Evolutionary conservation across 2,888 invertebrate genomes (phyloP).

Genomic region (Gymnosoma rotundatum): DNA sequence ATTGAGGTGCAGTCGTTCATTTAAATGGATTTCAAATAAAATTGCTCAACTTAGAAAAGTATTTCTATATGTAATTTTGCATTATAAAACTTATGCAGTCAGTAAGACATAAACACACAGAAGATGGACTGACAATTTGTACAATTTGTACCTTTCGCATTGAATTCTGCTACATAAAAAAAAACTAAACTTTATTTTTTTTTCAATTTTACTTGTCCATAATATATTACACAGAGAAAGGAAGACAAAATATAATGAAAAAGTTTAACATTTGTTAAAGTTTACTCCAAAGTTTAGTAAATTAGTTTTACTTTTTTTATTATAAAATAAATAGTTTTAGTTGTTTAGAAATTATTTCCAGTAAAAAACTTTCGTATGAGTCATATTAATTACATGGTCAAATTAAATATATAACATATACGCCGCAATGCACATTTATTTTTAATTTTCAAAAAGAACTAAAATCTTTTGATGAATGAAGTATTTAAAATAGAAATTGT

Average conservation of each 20-base stretch:
- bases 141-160: slow-evolving; percentile 27
- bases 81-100: slow-evolving; percentile 51
- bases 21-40: slow-evolving; percentile 55
- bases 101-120: slow-evolving; percentile 5
- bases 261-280: neutral
- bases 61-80: slow-evolving; percentile 13
- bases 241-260: neutral
- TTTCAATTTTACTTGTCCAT: neutral
- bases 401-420: slow-evolving; percentile 24
- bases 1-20: slow-evolving; percentile 60
- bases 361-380: neutral
- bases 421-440: neutral
- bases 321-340: neutral
- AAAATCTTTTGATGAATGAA: neutral
- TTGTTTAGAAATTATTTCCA: neutral
- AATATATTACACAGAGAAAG: neutral
- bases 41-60: slow-evolving; percentile 56
- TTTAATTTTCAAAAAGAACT: neutral
- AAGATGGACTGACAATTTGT: slow-evolving; percentile 20
- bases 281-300: neutral
- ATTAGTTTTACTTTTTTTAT: neutral
- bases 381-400: neutral
- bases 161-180: neutral
- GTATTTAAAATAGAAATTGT: neutral
- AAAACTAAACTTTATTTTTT: neutral